These are phyloP conservation scores for Eublepharis macularius DNA, from an alignment of 2,113 vertebrate species.

Conservation along the genomic window DNA sequence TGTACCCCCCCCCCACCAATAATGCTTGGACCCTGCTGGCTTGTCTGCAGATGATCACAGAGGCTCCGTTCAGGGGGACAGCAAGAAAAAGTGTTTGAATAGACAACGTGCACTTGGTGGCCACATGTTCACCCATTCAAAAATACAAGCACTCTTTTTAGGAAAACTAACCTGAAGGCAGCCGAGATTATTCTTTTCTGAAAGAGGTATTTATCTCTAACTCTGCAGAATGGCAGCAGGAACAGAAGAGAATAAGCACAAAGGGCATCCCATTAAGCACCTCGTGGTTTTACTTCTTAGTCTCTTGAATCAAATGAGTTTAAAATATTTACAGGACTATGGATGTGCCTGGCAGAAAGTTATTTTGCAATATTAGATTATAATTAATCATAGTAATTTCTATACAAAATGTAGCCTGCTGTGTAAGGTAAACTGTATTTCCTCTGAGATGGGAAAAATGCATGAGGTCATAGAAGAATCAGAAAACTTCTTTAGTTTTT, in stretches of 20 bases:
- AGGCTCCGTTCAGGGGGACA: too few relatives aligned
- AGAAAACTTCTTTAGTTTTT: conserved; percentile 15
- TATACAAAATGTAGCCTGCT: not conserved
- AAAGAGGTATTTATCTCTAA: not conserved
- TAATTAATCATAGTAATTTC: not conserved
- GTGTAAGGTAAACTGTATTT: not conserved
- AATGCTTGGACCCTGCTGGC: too few relatives aligned
- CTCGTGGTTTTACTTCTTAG: not conserved
- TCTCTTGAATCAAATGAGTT: not conserved
- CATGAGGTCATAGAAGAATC: conserved; percentile 32
- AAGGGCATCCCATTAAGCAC: not conserved
- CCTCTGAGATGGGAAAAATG: not conserved
- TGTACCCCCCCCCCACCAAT: too few relatives aligned
- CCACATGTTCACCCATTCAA: not conserved
- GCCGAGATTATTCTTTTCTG: not conserved
- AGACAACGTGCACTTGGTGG: too few relatives aligned
- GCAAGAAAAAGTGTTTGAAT: too few relatives aligned
- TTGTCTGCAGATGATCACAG: too few relatives aligned
- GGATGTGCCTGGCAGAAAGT: not conserved
- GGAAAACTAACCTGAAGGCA: not conserved
- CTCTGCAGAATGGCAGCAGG: not conserved
- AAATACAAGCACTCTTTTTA: not conserved
- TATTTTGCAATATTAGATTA: not conserved
- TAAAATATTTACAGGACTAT: not conserved
- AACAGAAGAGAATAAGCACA: not conserved